phyloP scores from a whole-genome alignment of 2,113 vertebrate genomes.

The Caloenas nicobarica region DNA sequence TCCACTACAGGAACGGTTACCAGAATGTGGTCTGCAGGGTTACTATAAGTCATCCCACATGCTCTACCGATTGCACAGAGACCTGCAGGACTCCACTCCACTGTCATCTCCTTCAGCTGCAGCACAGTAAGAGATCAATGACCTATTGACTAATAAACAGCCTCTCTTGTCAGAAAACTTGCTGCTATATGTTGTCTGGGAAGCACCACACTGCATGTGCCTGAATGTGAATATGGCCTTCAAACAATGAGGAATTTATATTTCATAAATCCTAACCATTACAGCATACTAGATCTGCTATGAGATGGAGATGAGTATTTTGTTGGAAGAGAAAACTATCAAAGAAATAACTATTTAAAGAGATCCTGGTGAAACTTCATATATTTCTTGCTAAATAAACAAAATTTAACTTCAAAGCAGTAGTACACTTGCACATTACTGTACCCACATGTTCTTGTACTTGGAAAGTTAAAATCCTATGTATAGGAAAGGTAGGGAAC shows the following conservation, averaged over 20 bases:
- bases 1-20: neutral
- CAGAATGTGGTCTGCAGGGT: neutral
- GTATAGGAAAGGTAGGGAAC: neutral
- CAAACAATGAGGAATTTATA: neutral
- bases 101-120: neutral
- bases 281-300: neutral
- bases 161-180: neutral
- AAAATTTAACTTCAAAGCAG: neutral
- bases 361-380: neutral
- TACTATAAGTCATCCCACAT: neutral
- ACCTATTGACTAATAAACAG: neutral
- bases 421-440: accelerated
- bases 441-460: neutral
- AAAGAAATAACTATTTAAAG: neutral
- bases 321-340: neutral
- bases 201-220: neutral
- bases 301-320: neutral
- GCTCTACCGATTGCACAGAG: neutral
- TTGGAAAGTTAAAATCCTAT: neutral
- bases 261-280: neutral
- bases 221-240: neutral
- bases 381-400: neutral
- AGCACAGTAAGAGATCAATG: neutral
- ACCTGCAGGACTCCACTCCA: neutral
- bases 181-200: neutral